phyloP scores from a whole-genome alignment of 2,888 invertebrate genomes.

The Protonemura montana region DNA sequence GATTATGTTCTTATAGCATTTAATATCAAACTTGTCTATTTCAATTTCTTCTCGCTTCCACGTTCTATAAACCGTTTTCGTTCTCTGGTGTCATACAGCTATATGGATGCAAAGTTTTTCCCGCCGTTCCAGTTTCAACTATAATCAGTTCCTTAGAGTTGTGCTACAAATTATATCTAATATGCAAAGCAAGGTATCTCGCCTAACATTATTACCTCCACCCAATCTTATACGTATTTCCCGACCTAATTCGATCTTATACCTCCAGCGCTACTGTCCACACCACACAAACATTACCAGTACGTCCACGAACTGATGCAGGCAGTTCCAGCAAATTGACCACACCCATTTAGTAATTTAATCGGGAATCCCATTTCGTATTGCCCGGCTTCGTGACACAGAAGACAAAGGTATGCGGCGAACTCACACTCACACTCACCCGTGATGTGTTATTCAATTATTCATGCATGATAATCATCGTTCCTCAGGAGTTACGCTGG shows the following conservation, averaged over 20 bases:
- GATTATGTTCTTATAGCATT: background rate
- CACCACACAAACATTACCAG: background rate
- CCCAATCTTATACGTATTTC: background rate
- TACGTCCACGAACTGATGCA: background rate
- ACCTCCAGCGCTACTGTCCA: background rate
- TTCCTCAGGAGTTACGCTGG: background rate
- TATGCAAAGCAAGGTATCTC: background rate
- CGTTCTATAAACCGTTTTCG: background rate
- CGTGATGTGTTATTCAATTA: constrained; percentile 9
- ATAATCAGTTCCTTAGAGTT: background rate
- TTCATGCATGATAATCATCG: constrained; percentile 24
- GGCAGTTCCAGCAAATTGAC: background rate
- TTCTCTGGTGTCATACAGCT: background rate
- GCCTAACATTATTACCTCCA: background rate
- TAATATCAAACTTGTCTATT: background rate
- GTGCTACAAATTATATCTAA: background rate
- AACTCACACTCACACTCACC: background rate
- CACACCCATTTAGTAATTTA: constrained; percentile 33
- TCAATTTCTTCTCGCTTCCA: background rate
- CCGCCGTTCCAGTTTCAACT: background rate
- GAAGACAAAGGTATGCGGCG: background rate
- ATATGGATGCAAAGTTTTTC: background rate
- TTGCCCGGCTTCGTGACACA: constrained; percentile 9
- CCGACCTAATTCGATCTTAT: constrained; percentile 1
- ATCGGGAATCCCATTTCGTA: constrained; percentile 23